These are phyloP conservation scores for Dynastes maya DNA, from an alignment of 2,888 invertebrate genomes.

Conservation along the genomic window DNA sequence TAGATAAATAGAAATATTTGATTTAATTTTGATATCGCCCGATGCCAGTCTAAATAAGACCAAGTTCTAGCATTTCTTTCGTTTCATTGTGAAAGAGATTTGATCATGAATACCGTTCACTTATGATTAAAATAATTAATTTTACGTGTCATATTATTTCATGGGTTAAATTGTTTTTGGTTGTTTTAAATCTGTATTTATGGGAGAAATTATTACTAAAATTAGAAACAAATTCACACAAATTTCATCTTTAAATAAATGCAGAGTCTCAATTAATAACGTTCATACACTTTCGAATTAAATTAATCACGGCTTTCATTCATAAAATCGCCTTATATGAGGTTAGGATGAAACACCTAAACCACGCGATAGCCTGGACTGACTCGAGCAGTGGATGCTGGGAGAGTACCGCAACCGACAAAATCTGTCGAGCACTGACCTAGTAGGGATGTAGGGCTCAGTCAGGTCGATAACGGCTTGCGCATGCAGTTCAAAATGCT, in stretches of 20 bases:
- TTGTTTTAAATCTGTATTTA: not conserved
- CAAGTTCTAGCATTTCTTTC: conserved; percentile 44
- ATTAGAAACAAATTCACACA: conserved; percentile 14
- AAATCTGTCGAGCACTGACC: conserved; percentile 61
- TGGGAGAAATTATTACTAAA: not conserved
- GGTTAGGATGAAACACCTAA: conserved; percentile 27
- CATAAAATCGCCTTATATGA: conserved; percentile 30
- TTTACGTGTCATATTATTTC: conserved; percentile 22
- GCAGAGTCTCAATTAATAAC: conserved; percentile 12
- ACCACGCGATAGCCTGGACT: conserved; percentile 40
- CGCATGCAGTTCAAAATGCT: conserved; percentile 59
- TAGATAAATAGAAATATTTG: conserved; percentile 13
- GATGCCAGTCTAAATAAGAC: not conserved
- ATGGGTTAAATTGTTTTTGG: not conserved
- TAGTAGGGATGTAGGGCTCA: conserved; percentile 57
- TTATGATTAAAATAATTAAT: conserved; percentile 7
- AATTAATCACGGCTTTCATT: conserved; percentile 33
- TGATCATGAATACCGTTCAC: conserved; percentile 7
- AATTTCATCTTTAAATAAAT: not conserved
- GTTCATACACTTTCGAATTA: not conserved
- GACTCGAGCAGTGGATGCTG: conserved; percentile 50
- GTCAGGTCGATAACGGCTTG: conserved; percentile 60
- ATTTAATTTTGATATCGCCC: conserved; percentile 26
- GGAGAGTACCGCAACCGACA: conserved; percentile 54
- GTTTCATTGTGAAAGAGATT: conserved; percentile 40